Base-by-base conservation (phyloP, 2,888 invertebrate genomes). In the Argyresthia goedartella region DNA sequence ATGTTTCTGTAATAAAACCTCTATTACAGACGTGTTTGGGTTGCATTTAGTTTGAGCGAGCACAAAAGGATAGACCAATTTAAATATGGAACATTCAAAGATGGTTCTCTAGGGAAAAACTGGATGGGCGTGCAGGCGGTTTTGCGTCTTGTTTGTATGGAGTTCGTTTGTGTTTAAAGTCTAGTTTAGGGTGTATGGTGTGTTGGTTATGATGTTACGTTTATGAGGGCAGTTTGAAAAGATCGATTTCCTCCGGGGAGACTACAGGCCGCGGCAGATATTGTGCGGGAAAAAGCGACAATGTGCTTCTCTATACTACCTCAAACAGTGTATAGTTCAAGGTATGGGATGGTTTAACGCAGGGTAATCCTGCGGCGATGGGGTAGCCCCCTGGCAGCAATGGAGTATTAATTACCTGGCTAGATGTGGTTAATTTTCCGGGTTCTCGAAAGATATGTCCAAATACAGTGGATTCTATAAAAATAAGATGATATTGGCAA, bases 91-190 rank as follows among this genome's bases (percentile, higher is more conserved):
- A 72, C 80, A 67, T 65, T 68, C 68, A 71, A 81, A 85, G 86
- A 86, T 86, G 84, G 85, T 79, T 81, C 86, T 86, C 82, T 76
- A 75, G 84, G 85, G 85, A 86, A 85, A n/a, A 81, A 81, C 65
- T 73, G 66, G 63, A 62, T 59, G 59, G 57, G 52, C 35, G 45
- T 55, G 54, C 60, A 76, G 46, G 62, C 71, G 56, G 66, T 67
- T 72, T 61, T 71, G 52, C 41, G 13, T 60, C 45, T 56, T 68
- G 60, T 54, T n/a, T 16, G 0, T 1, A 1, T 1, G 8, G 4
- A 25, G 4, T 14, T 1, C 0, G 53, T 52, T 13, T 10, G 33
- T 7, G 34, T 9, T 44, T 65, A 60, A 39, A 53, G 66, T 51
- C 57, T 53, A 62, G 52, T 63, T 62, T 81, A 8, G 63, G 50